These are phyloP conservation scores for Hymenopus coronatus DNA, from an alignment of 2,888 invertebrate species.

Conservation along the genomic window DNA sequence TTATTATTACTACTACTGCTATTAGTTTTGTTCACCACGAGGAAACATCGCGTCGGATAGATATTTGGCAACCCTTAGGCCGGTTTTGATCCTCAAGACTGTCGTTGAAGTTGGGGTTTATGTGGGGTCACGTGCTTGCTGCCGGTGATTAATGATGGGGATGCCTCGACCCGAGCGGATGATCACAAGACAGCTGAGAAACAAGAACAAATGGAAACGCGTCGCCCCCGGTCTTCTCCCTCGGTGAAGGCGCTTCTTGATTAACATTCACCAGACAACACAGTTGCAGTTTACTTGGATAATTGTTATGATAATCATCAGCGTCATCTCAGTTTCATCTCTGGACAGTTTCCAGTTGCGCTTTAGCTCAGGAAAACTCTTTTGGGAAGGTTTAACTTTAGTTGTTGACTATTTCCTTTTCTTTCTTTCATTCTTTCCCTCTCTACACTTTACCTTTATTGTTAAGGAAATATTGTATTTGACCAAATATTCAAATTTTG, in stretches of 20 bases:
- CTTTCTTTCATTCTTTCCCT: too few relatives aligned
- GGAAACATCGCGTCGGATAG: too few relatives aligned
- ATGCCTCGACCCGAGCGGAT: not conserved
- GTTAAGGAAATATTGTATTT: too few relatives aligned
- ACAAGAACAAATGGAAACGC: not conserved
- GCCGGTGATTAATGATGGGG: slow-evolving; percentile 11
- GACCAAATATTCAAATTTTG: too few relatives aligned
- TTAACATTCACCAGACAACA: not conserved
- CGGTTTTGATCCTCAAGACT: not conserved
- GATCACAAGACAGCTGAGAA: not conserved
- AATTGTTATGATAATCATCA: not conserved
- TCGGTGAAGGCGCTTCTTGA: not conserved
- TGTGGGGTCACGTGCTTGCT: slow-evolving; percentile 13
- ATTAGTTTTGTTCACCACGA: too few relatives aligned
- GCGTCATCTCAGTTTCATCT: not conserved
- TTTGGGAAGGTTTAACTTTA: too few relatives aligned
- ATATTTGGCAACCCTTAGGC: not conserved
- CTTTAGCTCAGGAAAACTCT: too few relatives aligned
- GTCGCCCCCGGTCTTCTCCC: not conserved
- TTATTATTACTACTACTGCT: too few relatives aligned
- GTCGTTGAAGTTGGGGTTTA: slow-evolving; percentile 10
- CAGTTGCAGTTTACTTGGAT: not conserved
- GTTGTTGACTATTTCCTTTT: too few relatives aligned
- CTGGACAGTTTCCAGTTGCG: too few relatives aligned
- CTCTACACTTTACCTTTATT: too few relatives aligned